phyloP scores from a whole-genome alignment of 2,113 vertebrate genomes.

The Motacilla tschutschensis region DNA sequence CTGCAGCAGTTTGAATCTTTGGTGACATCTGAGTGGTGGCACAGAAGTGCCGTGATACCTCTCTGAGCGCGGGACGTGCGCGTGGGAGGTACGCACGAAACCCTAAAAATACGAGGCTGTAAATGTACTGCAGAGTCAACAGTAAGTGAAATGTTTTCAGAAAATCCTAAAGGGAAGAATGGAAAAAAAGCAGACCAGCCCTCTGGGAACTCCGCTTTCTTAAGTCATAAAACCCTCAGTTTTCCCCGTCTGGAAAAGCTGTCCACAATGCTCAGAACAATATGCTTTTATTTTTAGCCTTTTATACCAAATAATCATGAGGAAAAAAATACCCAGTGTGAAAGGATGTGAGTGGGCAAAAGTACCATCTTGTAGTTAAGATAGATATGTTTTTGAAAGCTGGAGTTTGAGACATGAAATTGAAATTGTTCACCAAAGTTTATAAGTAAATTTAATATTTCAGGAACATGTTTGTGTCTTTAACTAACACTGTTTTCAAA shows the following conservation, averaged over 20 bases:
- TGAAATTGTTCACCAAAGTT: neutral
- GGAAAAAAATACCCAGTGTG: neutral
- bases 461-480: neutral
- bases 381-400: neutral
- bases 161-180: conserved; percentile 25
- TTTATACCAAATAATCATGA: conserved; percentile 15
- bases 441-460: neutral
- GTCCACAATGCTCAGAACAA: conserved; percentile 48
- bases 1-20: neutral
- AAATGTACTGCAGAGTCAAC: neutral
- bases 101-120: conserved; percentile 7
- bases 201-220: conserved; percentile 39
- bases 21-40: accelerated
- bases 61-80: neutral
- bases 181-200: conserved; percentile 41
- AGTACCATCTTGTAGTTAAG: neutral
- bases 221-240: conserved; percentile 59
- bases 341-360: neutral
- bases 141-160: conserved; percentile 37
- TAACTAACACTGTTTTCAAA: neutral
- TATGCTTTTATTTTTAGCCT: conserved; percentile 53
- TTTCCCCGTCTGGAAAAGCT: conserved; percentile 58
- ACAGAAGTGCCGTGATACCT: neutral
- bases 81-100: neutral
- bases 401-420: neutral